Percentiles rank a stretch among this genome's conserved stretches.
Conservation (phyloP, 2,113 vertebrate species). For the Notothenia rossii region DNA sequence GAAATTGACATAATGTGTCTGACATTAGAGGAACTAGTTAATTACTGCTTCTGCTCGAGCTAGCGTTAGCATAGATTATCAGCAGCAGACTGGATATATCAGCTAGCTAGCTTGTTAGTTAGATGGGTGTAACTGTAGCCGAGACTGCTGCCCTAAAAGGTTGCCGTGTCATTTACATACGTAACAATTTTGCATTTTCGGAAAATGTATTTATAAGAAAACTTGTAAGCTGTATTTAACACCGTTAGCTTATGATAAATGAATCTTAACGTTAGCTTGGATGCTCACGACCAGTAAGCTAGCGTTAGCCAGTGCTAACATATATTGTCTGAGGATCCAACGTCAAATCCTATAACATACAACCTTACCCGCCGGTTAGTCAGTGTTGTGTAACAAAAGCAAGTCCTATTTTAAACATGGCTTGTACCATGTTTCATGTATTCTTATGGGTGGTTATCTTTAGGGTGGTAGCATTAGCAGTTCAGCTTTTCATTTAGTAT, state of each 20-base stretch:
- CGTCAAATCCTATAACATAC: background rate
- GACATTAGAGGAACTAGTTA: slow-evolving; percentile 24
- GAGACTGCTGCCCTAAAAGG: background rate
- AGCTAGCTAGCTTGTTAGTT: slow-evolving; percentile 36
- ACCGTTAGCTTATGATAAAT: background rate
- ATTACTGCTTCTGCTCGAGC: slow-evolving; percentile 34
- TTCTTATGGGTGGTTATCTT: background rate
- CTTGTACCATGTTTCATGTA: background rate
- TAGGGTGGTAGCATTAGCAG: slow-evolving; percentile 24
- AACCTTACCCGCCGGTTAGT: background rate
- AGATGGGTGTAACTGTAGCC: slow-evolving; percentile 4
- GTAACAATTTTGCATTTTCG: background rate
- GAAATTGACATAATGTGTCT: slow-evolving; percentile 12
- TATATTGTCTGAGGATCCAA: slow-evolving; percentile 6
- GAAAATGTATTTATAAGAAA: background rate
- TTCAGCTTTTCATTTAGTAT: slow-evolving; percentile 29
- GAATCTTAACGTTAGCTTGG: slow-evolving; percentile 48
- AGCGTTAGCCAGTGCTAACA: slow-evolving; percentile 51
- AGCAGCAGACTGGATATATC: slow-evolving; percentile 26
- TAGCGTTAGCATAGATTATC: slow-evolving; percentile 70
- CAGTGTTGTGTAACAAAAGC: background rate
- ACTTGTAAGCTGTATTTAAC: background rate
- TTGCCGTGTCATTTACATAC: slow-evolving; percentile 13
- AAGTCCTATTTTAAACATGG: background rate
- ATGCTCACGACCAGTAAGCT: slow-evolving; percentile 34